Evolutionary conservation across 2,888 invertebrate species (phyloP), one percentile per base, ranked within the genome.

Genomic region (Drosophila robusta): DNA sequence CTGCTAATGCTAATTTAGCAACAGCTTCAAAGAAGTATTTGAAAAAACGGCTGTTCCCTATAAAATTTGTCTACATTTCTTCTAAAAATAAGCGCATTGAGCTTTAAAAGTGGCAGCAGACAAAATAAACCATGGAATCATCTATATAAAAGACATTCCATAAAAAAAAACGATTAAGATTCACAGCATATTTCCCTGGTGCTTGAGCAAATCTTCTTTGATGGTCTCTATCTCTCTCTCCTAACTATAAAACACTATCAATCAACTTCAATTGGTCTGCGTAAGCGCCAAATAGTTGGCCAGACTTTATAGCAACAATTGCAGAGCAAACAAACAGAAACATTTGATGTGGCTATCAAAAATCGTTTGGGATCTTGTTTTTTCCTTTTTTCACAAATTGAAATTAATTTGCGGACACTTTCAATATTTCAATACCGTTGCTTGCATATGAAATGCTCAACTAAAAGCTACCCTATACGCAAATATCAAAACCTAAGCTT

Each of bases 391-490:
- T 61, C 55, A 78, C 78, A 84, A 89, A 89, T 81, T 87, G 89
- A 85, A 86, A 85, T 85, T 87, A 89, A 85, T 85, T 89, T 89
- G 83, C 89, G 90, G 80, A 90, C 88, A 89, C 77, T 90, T 89
- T 87, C 81, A 71, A 81, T 75, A 71, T 86, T 79, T 80, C 70
- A 75, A 78, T 72, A 72, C 67, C 78, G 63, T 49, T 44, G 42
- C 12, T 55, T 38, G 52, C 56, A 56, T 44, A 56, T 39, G 18
- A 26, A 22, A 58, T 26, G 7, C 12, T 18, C 16, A 44, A 22
- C 24, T 12, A 4, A 4, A 0, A 16, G 38, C 34, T 54, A 41
- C 67, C 65, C 54, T 42, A 4, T 36, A 9, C 3, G 18, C 6
- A 42, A 5, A 29, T 5, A 29, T 8, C 7, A 29, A 29, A 29